A percentile compares a stretch with the other conserved stretches of the same genome.
These are phyloP conservation scores for Gopherus evgoodei DNA, from an alignment of 2,113 vertebrate genomes.

Conservation along the genomic window DNA sequence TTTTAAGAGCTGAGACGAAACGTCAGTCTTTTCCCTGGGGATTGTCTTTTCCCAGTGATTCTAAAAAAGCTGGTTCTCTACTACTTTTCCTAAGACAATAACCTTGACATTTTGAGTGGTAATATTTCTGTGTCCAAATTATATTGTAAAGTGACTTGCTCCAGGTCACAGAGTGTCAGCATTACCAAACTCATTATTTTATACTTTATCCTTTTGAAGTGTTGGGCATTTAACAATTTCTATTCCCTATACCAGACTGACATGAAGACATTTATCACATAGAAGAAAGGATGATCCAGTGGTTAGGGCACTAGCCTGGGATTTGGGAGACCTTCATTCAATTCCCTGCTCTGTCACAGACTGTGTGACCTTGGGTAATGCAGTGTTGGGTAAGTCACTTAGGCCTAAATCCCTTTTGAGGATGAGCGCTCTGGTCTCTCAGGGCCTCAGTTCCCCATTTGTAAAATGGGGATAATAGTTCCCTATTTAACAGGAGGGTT, in stretches of 20 bases:
- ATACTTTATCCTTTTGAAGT: background rate
- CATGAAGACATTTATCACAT: background rate
- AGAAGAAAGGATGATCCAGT: background rate
- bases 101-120: background rate
- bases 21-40: background rate
- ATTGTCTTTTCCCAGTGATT: background rate
- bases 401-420: too few relatives aligned
- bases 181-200: fast-evolving
- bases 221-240: background rate
- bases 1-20: background rate
- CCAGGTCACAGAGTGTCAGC: background rate
- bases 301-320: background rate
- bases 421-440: background rate
- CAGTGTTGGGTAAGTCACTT: too few relatives aligned
- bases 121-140: background rate
- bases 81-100: background rate
- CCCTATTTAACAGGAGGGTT: background rate
- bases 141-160: background rate
- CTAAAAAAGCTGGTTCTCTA: background rate
- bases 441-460: background rate
- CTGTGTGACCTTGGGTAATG: too few relatives aligned
- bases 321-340: background rate
- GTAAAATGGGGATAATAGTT: background rate
- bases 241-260: background rate
- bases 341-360: background rate